Percentiles rank a stretch among this genome's conserved stretches.
phyloP scores from a whole-genome alignment of 2,797 vertebrate genomes.

The Gadopsis marmoratus region DNA sequence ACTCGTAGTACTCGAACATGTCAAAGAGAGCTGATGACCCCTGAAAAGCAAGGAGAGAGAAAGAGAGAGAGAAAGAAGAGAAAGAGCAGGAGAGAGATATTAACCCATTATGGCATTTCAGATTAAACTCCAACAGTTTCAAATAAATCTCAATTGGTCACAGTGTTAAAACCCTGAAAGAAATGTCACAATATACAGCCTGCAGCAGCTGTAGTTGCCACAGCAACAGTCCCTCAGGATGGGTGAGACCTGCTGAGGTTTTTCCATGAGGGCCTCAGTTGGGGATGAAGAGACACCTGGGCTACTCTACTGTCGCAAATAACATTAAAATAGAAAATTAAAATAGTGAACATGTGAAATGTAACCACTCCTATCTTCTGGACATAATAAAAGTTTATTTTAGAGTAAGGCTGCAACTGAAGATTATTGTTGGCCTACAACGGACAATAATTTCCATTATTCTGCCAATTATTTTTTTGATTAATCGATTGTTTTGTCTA shows the following conservation, averaged over 20 bases:
- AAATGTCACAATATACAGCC: constrained; percentile 5
- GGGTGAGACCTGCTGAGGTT: constrained; percentile 31
- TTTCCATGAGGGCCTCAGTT: constrained; percentile 27
- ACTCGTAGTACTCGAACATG: constrained; percentile 98
- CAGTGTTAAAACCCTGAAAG: constrained; percentile 10
- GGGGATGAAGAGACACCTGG: constrained; percentile 1
- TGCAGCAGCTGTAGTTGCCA: constrained; percentile 33
- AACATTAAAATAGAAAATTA: too few species aligned
- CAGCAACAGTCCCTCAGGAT: constrained; percentile 20
- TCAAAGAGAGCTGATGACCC: constrained; percentile 95
- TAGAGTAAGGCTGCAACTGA: background rate
- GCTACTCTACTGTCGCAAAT: background rate
- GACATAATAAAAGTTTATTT: background rate
- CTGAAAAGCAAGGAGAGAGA: constrained; percentile 70
- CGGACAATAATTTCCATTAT: background rate
- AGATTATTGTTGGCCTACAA: background rate
- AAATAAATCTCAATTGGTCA: constrained; percentile 5
- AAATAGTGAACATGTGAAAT: background rate
- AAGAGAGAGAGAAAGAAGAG: background rate
- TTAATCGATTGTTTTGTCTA: background rate
- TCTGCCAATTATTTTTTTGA: background rate
- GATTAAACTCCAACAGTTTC: constrained; percentile 5
- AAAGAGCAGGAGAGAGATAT: background rate
- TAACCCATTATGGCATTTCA: background rate
- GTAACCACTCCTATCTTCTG: background rate